Evolutionary conservation across 2,113 vertebrate species (phyloP).

Genomic region (Chamaetylas fuelleborni): DNA sequence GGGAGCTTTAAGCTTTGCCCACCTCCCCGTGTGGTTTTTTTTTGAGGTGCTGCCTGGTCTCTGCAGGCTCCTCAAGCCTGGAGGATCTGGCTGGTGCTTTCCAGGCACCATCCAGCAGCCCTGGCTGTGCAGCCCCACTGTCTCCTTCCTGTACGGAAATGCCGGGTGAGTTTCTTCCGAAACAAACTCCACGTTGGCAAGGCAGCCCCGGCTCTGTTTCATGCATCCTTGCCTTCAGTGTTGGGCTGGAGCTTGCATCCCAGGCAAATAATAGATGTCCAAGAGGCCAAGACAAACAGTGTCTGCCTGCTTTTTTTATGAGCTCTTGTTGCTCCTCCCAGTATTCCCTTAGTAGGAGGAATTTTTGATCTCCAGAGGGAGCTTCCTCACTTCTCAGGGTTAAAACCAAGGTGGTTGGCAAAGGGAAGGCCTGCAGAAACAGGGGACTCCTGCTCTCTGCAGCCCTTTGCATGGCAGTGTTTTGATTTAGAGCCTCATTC

Average conservation of each 20-base stretch:
- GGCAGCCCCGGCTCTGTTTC: background rate
- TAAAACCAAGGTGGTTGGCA: background rate
- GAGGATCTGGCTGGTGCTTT: background rate
- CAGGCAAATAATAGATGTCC: background rate
- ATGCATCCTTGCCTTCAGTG: background rate
- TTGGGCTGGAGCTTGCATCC: background rate
- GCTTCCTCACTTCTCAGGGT: background rate
- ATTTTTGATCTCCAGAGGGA: background rate
- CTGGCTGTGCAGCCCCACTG: background rate
- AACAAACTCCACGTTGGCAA: background rate
- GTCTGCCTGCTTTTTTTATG: background rate
- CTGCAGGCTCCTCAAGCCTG: rapidly evolving
- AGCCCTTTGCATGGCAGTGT: background rate
- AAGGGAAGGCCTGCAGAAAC: background rate
- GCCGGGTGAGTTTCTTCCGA: slow-evolving; percentile 9
- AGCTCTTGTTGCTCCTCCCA: background rate
- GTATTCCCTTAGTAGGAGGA: background rate
- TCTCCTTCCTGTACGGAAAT: background rate
- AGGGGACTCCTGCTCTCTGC: background rate
- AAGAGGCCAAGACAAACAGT: slow-evolving; percentile 39
- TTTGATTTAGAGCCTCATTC: background rate
- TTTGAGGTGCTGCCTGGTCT: background rate
- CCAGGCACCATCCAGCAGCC: background rate
- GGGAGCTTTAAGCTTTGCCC: background rate
- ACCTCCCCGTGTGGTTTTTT: background rate